Evolutionary conservation across 2,113 vertebrate genomes (phyloP), one percentile per base, ranked within the genome.

Genomic region (Regulus satrapa): DNA sequence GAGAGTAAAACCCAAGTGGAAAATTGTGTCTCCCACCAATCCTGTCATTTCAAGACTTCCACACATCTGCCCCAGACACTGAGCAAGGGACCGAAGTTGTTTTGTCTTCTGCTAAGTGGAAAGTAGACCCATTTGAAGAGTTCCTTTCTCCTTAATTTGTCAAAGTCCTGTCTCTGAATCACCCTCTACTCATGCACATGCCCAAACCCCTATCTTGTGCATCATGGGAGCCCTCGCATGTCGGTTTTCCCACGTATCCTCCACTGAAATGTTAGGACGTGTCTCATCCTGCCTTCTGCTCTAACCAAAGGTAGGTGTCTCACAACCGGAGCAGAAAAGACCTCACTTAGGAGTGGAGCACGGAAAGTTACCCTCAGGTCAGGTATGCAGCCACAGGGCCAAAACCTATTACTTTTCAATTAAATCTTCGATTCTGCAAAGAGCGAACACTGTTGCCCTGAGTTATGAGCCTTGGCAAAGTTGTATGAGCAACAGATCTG

Each of bases 251-350:
- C 68, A 36, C 0, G 0, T 67, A 81, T 21, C 62, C 58, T 66
- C 4, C 1, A 13, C 2, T 14, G 18, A 56, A 68, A 28, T 21
- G 43, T 54, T 21, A 34, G 69, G 74, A 55, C 0, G 0, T 0
- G 4, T 32, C 74, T 85, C 49, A 51, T 43, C 38, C 40, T 48
- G 71, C 40, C 31, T 71, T 83, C 59, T 82, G 34, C 49, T 82
- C 46, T 59, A 17, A 32, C 52, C 8, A 12, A 38, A 66, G 34
- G 20, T 16, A 23, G 75, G 2, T 49, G 25, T 83, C 67, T 69
- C 55, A 41, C 13, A 52, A 41, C 61, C 48, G 55, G 38, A 55
- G 63, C 7, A 80, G 79, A 56, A 61, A 41, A 29, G 4, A 61
- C 41, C 41, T 92, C 82, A 45, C 38, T 61, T 69, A 29, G 45